A percentile compares a stretch with the other conserved stretches of the same genome.
Conservation (phyloP, 2,888 invertebrate genomes). For the Scaptomyza flava region DNA sequence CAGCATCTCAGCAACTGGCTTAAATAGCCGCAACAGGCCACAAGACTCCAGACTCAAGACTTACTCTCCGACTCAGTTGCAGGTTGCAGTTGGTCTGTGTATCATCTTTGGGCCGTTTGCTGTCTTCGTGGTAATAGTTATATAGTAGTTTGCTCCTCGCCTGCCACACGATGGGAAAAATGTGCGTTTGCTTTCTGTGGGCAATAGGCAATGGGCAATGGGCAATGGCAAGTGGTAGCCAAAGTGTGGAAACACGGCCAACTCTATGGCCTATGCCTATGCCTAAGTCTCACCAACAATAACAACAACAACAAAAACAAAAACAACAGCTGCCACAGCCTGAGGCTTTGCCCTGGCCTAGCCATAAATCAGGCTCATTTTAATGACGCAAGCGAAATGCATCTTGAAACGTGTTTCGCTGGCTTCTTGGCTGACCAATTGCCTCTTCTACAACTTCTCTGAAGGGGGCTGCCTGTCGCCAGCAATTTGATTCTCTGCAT, state of each 20-base stretch:
- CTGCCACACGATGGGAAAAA: constrained; percentile 73
- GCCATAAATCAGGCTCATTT: constrained; percentile 79
- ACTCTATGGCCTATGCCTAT: constrained; percentile 32
- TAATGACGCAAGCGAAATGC: constrained; percentile 76
- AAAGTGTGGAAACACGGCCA: constrained; percentile 78
- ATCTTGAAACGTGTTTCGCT: constrained; percentile 73
- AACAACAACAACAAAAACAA: neutral
- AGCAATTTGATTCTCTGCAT: constrained; percentile 48
- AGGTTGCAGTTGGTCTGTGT: neutral
- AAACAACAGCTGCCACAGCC: constrained; percentile 33
- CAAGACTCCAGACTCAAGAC: neutral
- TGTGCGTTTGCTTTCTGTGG: constrained; percentile 51
- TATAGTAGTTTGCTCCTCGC: constrained; percentile 70
- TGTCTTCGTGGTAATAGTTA: constrained; percentile 68
- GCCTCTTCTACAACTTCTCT: constrained; percentile 1
- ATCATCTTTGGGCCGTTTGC: constrained; percentile 24
- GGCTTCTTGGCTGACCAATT: constrained; percentile 33
- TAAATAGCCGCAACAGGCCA: constrained; percentile 22
- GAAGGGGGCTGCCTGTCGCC: constrained; percentile 31
- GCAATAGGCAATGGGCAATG: constrained; percentile 14
- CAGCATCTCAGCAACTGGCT: constrained; percentile 44
- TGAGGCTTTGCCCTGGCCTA: constrained; percentile 46
- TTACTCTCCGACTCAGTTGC: constrained; percentile 1
- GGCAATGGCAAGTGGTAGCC: constrained; percentile 64
- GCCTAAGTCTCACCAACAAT: neutral